phyloP scores from a whole-genome alignment of 1,140 invertebrate genomes.

The Trichomalopsis sarcophagae region DNA sequence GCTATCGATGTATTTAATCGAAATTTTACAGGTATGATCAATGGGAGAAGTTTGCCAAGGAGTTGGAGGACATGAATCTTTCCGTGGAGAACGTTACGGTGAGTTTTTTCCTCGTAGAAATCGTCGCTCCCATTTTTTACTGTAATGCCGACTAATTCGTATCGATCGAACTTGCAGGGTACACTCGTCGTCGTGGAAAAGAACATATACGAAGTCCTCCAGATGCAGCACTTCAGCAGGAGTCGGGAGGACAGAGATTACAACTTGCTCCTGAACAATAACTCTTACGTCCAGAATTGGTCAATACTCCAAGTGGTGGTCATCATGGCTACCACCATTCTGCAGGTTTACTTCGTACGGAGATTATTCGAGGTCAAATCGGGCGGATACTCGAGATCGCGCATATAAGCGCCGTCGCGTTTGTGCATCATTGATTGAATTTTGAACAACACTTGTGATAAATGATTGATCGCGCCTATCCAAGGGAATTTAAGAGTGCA shows the following conservation, averaged over 20 bases:
- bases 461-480: neutral
- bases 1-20: neutral
- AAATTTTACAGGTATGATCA: slow-evolving; percentile 83
- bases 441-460: slow-evolving; percentile 18
- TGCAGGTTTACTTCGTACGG: slow-evolving; percentile 92
- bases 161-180: slow-evolving; percentile 74
- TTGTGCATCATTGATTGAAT: neutral
- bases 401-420: slow-evolving; percentile 71
- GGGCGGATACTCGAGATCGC: slow-evolving; percentile 77
- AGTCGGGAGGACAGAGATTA: slow-evolving; percentile 87
- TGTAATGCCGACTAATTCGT: slow-evolving; percentile 29
- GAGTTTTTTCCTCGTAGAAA: slow-evolving; percentile 61
- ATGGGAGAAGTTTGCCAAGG: slow-evolving; percentile 94
- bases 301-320: slow-evolving; percentile 90
- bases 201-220: slow-evolving; percentile 90
- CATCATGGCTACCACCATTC: slow-evolving; percentile 83
- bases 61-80: slow-evolving; percentile 90
- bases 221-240: slow-evolving; percentile 86
- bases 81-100: slow-evolving; percentile 94
- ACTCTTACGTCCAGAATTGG: slow-evolving; percentile 90
- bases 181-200: slow-evolving; percentile 85
- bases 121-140: slow-evolving; percentile 34
- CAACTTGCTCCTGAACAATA: slow-evolving; percentile 88
- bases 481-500: neutral
- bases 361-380: slow-evolving; percentile 89